These are phyloP conservation scores for Melanostoma mellinum DNA, from an alignment of 2,888 invertebrate genomes.

Conservation along the genomic window DNA sequence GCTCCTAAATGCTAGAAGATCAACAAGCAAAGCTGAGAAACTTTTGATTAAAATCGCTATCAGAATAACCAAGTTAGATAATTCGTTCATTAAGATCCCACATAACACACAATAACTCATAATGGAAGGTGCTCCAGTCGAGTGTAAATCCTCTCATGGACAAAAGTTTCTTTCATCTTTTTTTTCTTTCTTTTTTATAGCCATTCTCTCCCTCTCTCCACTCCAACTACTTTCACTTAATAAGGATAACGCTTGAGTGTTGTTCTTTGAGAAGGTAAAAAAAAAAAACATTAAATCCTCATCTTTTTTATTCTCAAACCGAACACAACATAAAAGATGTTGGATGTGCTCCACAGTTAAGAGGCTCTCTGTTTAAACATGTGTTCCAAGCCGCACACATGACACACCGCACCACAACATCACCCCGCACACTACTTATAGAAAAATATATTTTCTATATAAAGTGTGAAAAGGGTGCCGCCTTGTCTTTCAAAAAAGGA, in stretches of 20 bases:
- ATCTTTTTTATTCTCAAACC: conserved; percentile 35
- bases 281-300: conserved; percentile 57
- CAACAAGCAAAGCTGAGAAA: conserved; percentile 36
- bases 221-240: conserved; percentile 46
- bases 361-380: conserved; percentile 48
- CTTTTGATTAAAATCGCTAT: conserved; percentile 60
- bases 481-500: conserved; percentile 49
- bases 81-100: conserved; percentile 53
- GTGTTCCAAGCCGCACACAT: conserved; percentile 39
- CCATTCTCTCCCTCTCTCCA: not conserved
- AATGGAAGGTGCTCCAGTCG: conserved; percentile 35
- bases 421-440: too few species aligned
- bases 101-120: conserved; percentile 57
- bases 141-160: conserved; percentile 54
- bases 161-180: conserved; percentile 37
- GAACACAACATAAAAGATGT: conserved; percentile 14
- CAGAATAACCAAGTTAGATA: conserved; percentile 52
- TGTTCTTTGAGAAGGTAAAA: conserved; percentile 14
- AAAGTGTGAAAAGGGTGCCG: conserved; percentile 24
- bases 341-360: conserved; percentile 39
- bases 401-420: not conserved
- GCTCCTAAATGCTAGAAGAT: conserved; percentile 7
- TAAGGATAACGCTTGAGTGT: conserved; percentile 33
- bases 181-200: conserved; percentile 20
- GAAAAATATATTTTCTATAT: conserved; percentile 5